A percentile compares a stretch with the other conserved stretches of the same genome.
Conservation (phyloP, 2,888 invertebrate genomes). For the Alentia gelatinosa region DNA sequence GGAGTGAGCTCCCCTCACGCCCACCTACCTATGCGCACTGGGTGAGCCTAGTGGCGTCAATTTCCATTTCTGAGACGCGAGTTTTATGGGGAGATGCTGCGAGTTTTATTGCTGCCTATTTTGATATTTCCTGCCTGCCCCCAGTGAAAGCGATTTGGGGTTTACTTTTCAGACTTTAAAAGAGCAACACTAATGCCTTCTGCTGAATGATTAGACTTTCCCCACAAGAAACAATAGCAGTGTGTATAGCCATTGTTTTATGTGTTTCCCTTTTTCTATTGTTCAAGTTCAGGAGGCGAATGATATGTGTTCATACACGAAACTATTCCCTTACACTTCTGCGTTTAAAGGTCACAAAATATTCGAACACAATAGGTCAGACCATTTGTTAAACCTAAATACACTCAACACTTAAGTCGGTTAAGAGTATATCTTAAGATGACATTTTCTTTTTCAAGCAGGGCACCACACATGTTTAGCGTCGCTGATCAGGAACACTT, state of each 20-base stretch:
- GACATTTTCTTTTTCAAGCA: not conserved
- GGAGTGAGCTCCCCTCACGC: not conserved
- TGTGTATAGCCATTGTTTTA: too few relatives aligned
- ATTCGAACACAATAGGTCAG: not conserved
- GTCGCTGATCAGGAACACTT: not conserved
- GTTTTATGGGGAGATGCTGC: constrained; percentile 4
- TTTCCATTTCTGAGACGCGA: constrained; percentile 12
- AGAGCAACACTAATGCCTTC: too few relatives aligned
- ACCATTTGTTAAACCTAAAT: not conserved
- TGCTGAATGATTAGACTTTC: too few relatives aligned
- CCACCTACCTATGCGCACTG: not conserved
- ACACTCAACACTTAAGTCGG: not conserved
- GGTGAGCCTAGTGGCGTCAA: not conserved
- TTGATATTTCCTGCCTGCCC: not conserved
- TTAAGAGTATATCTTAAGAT: not conserved
- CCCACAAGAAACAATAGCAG: too few relatives aligned
- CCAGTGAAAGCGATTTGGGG: not conserved
- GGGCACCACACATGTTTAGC: not conserved
- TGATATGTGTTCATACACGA: too few relatives aligned
- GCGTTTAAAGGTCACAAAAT: not conserved
- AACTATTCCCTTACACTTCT: not conserved
- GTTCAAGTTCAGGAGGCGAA: too few relatives aligned
- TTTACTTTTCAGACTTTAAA: not conserved
- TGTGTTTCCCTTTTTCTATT: too few relatives aligned
- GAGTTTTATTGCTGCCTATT: constrained; percentile 4